Evolutionary conservation across 1,140 invertebrate species (phyloP), one percentile per base, ranked within the genome.

Genomic region (Neodiprion pinetum): DNA sequence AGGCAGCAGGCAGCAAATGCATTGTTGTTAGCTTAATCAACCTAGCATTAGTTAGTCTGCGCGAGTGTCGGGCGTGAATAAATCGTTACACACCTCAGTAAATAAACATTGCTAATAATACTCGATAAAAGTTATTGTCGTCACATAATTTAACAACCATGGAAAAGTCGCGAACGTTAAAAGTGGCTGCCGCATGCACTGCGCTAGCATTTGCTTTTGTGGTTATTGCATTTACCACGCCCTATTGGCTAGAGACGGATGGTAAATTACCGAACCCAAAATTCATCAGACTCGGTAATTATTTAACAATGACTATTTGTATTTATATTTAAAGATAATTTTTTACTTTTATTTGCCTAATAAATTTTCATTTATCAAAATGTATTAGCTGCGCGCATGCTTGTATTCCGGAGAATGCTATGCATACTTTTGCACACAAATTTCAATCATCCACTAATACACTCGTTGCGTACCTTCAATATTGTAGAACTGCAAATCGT

Each of bases 161-260:
- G 87, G 83, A 84, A 23, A 93, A 93, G 81, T 92, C 94, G 76
- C 92, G 91, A 83, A 95, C 90, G 67, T 94, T 93, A 71, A 88
- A 92, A 85, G 90, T 92, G 81, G 94, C 95, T n/a, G 89, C 93
- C 49, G 88, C 86, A 48, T 91, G 93, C 80, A 93, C 93, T 71
- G 85, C 88, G 47, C 77, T 93, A 67, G 93, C 93, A 23, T 94
- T 94, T 83, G 75, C 95, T 76, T 92, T 95, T 75, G 92, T 97
- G 76, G 86, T 98, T 7, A 93, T 98, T 74, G 93, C 96, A 3
- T 99, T 98, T 88, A 94, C 94, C 73, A 96, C 96, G 79, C 96
- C 97, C 40, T 96, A 96, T 85, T 99, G 97, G 97, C 88, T 99
- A 28, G 93, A 95, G 79, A 96, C 95, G 14, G 96, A 97, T 88